These are phyloP conservation scores for Ctena decussata DNA, from an alignment of 2,888 invertebrate species.

Conservation along the genomic window DNA sequence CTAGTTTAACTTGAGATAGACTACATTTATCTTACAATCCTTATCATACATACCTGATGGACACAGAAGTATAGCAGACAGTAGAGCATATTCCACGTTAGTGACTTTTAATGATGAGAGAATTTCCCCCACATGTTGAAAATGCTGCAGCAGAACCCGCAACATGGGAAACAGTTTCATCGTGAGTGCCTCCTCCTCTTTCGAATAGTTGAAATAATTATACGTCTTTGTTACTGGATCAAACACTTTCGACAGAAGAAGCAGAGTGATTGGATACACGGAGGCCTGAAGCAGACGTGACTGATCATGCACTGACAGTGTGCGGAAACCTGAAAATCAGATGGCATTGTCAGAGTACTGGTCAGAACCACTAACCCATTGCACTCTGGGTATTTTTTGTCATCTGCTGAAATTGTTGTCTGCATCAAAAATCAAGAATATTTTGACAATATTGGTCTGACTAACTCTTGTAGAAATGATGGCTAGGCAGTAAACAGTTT, in stretches of 20 bases:
- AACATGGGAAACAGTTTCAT: conserved; percentile 78
- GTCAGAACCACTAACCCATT: no score
- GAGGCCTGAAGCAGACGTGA: conserved; percentile 79
- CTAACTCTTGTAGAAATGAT: no score
- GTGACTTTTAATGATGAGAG: conserved; percentile 74
- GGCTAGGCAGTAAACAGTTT: no score
- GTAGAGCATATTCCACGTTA: conserved; percentile 78
- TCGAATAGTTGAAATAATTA: conserved; percentile 80
- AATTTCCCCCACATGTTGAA: conserved; percentile 77
- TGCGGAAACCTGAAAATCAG: conserved; percentile 79
- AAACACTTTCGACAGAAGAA: conserved; percentile 77
- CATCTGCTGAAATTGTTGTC: no score
- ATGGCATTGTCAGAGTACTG: no score
- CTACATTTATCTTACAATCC: no score
- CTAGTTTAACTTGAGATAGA: no score
- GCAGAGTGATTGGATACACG: conserved; percentile 81
- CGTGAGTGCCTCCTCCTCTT: conserved; percentile 69
- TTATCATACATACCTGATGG: conserved; percentile 69
- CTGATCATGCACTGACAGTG: conserved; percentile 78
- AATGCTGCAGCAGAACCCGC: conserved; percentile 73
- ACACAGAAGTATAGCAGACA: conserved; percentile 80
- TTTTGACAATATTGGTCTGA: no score
- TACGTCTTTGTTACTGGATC: conserved; percentile 74
- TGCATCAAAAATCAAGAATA: no score
- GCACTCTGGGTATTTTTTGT: no score